Percentiles rank a stretch among this genome's conserved stretches.
phyloP scores from a whole-genome alignment of 2,888 invertebrate genomes.

The Polydrusus pterygomalis region DNA sequence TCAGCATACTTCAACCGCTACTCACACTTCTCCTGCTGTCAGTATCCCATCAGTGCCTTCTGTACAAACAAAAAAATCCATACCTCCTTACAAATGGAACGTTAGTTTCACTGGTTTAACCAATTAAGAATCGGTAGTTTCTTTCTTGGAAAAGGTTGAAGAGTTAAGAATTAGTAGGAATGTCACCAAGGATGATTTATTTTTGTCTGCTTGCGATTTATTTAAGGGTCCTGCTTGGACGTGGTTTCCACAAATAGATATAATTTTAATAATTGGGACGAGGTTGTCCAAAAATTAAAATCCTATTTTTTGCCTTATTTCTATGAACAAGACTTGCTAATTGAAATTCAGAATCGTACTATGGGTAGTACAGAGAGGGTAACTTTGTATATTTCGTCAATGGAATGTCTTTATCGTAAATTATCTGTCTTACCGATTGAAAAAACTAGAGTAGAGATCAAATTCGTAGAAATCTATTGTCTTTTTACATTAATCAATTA shows the following conservation, averaged over 20 bases:
- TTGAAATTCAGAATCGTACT: neutral
- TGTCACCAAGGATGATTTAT: no score
- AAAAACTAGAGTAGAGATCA: neutral
- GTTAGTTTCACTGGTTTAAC: neutral
- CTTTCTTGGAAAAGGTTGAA: neutral
- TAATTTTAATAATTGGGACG: no score
- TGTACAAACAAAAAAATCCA: no score
- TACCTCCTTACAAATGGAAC: neutral
- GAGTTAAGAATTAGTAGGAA: no score
- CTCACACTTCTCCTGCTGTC: neutral
- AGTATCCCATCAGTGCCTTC: neutral
- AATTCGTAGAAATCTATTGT: neutral
- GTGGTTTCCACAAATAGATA: no score
- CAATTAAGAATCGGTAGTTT: neutral
- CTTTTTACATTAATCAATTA: no score
- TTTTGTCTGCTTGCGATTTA: no score
- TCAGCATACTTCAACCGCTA: neutral
- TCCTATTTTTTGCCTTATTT: neutral
- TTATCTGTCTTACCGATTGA: neutral
- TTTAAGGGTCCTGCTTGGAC: no score
- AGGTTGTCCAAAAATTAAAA: conserved; percentile 5
- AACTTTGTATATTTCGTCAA: no score
- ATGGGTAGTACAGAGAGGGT: no score
- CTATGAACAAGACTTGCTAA: no score
- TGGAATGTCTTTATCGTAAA: no score